A percentile compares a stretch with the other conserved stretches of the same genome.
Conservation (phyloP, 2,113 vertebrate genomes). For the Pangasianodon hypophthalmus region DNA sequence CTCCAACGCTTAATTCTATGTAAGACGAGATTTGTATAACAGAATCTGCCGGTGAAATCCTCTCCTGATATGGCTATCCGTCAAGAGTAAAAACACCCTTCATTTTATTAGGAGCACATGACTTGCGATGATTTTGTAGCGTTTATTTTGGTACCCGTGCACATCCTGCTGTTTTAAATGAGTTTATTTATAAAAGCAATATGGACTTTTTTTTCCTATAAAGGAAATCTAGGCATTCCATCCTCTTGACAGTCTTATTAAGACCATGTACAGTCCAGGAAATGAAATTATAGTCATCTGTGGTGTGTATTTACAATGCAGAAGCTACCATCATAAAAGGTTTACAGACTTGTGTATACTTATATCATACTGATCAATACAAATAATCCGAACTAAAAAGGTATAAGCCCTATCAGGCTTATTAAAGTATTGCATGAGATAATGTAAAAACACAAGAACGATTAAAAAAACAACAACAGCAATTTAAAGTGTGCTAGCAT, state of each 20-base stretch:
- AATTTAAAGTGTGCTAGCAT: neutral
- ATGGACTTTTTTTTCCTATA: neutral
- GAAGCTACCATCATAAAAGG: neutral
- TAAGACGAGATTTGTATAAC: neutral
- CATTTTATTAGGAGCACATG: slow-evolving; percentile 2
- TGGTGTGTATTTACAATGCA: neutral
- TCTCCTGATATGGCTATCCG: neutral
- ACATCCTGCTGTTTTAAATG: slow-evolving; percentile 21
- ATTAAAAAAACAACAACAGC: neutral
- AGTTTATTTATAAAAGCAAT: neutral
- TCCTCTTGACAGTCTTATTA: slow-evolving; percentile 11
- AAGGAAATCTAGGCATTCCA: slow-evolving; percentile 4
- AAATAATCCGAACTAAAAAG: neutral
- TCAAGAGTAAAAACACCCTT: neutral
- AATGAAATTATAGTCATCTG: slow-evolving; percentile 4
- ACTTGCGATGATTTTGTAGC: neutral
- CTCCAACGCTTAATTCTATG: neutral
- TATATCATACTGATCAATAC: neutral
- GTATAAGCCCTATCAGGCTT: neutral
- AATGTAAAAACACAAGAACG: neutral
- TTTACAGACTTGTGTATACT: neutral
- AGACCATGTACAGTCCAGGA: neutral
- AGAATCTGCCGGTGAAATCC: neutral
- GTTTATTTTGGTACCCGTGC: neutral
- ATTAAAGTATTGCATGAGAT: neutral